Base-by-base conservation (phyloP, 92 coral and sea anemone genomes). In the Metridium senile region DNA sequence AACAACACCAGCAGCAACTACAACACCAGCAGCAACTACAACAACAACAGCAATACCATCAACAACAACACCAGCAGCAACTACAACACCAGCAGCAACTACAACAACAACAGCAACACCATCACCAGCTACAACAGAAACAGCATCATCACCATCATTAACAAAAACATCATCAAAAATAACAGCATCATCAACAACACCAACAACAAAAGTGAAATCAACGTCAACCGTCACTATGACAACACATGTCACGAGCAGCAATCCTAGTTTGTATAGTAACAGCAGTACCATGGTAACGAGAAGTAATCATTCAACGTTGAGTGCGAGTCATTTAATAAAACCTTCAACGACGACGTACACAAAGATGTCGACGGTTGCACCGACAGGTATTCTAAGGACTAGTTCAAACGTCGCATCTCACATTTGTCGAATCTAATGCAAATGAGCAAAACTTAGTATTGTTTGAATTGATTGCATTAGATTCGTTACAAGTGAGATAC, bases 241-340 rank as follows among this genome's bases (percentile, higher is more conserved):
- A 54, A 54, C 61, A 54, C 2, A 16, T 4, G n/a, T 54, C 17
- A 6, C 13, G 25, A 54, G 25, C 61, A 21, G n/a, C 61, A 16
- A 54, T 6, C 17, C 59, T 20, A 54, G 59, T 54, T 54, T 3
- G 2, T 54, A 54, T 19, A 21, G 59, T 9, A 54, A 54, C 39
- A 63, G 1, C 21, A 63, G n/a, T 18, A 63, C 69, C 69, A 63
- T 63, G 45, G 69, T 19, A 63, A 63, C 69, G 17, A 63, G 45
- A 63, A 29, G 45, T 20, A 63, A 31, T 13, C 32, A 18, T 63
- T 10, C 69, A 63, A 1, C 45, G 45, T 6, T 1, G 20, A 30
- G 39, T 29, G 39, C 43, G 31, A 58, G 3, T 21, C n/a, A 54
- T 6, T 2, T 6, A 7, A 23, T 61, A 61, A 61, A 26, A 61